Percentiles rank a stretch among this genome's conserved stretches.
These are phyloP conservation scores for Omphaloscelis lunosa DNA, from an alignment of 2,888 invertebrate genomes.

Conservation along the genomic window DNA sequence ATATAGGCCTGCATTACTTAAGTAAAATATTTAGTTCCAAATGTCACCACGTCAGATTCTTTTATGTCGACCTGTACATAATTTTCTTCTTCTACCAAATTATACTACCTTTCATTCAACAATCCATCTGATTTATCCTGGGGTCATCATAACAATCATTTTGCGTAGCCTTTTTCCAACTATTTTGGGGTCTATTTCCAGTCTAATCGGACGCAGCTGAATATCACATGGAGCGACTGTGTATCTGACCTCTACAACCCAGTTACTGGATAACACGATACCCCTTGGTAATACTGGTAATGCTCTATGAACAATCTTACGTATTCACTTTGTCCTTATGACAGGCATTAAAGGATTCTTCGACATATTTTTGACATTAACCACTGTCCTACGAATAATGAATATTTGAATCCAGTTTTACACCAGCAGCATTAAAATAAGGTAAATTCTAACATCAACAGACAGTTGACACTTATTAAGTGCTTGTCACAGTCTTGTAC, in stretches of 20 bases:
- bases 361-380: background rate
- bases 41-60: too few relatives aligned
- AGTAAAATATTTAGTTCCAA: too few relatives aligned
- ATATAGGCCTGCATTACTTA: too few relatives aligned
- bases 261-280: background rate
- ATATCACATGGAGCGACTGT: background rate
- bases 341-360: background rate
- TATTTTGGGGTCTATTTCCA: background rate
- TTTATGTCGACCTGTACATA: too few relatives aligned
- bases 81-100: background rate
- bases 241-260: background rate
- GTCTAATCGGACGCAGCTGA: background rate
- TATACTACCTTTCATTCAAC: background rate
- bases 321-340: background rate
- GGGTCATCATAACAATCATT: background rate
- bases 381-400: background rate
- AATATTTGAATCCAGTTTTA: background rate
- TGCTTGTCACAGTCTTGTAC: constrained; percentile 13
- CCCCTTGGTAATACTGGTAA: background rate
- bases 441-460: background rate
- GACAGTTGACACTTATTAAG: constrained; percentile 37
- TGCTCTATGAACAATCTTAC: background rate
- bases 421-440: constrained; percentile 17
- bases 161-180: background rate
- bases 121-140: background rate